Evolutionary conservation across 1,140 invertebrate genomes (phyloP).

Genomic region (Diorhabda sublineata): DNA sequence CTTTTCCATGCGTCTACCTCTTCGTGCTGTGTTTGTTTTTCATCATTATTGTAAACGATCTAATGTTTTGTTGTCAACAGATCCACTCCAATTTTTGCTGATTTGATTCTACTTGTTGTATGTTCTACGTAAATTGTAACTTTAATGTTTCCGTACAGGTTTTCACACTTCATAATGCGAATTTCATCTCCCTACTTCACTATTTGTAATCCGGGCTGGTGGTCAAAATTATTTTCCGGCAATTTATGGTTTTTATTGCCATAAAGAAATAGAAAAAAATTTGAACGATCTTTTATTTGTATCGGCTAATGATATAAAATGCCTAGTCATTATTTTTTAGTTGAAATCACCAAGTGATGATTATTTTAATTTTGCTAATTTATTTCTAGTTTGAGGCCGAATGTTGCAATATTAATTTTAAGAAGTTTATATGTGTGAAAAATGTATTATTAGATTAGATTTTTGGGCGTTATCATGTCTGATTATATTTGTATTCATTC

Average conservation of each 20-base stretch:
- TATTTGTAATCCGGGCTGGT: too few relatives aligned
- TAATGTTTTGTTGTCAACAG: too few relatives aligned
- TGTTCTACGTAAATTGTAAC: too few relatives aligned
- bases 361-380: not conserved
- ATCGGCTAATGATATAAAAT: constrained; percentile 43
- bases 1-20: too few relatives aligned
- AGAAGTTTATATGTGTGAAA: constrained; percentile 11
- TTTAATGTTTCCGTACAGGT: too few relatives aligned
- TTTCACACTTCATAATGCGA: too few relatives aligned
- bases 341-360: constrained; percentile 13
- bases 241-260: not conserved
- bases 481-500: constrained; percentile 28
- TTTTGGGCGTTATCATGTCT: constrained; percentile 10
- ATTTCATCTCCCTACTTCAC: too few relatives aligned
- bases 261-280: not conserved
- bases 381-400: constrained; percentile 13
- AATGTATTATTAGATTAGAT: not conserved
- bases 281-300: constrained; percentile 14
- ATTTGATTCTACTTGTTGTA: too few relatives aligned
- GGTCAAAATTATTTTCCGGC: not conserved
- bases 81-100: too few relatives aligned
- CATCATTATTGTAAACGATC: too few relatives aligned
- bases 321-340: constrained; percentile 38
- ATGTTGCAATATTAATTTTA: constrained; percentile 26
- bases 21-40: too few relatives aligned